phyloP scores from a whole-genome alignment of 1,140 invertebrate species.

The Pentalonia nigronervosa region DNA sequence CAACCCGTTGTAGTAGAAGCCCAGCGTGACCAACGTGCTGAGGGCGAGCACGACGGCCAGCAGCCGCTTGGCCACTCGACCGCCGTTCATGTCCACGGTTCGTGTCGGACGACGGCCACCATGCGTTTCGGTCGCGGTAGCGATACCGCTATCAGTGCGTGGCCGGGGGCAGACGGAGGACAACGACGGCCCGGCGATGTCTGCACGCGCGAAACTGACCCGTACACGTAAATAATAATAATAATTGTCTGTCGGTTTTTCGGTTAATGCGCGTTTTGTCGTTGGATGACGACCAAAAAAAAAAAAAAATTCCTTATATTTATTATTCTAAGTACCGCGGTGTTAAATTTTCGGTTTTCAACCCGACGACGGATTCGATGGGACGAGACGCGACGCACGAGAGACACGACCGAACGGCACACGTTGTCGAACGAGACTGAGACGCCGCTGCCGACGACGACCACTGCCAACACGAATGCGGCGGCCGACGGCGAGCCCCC shows the following conservation, averaged over 20 bases:
- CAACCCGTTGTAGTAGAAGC: conserved; percentile 43
- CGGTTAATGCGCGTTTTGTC: neutral
- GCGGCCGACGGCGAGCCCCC: conserved; percentile 12
- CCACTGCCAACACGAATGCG: neutral
- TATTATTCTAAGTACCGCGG: neutral
- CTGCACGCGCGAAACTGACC: neutral
- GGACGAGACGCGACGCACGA: neutral
- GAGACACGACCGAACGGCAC: conserved; percentile 11
- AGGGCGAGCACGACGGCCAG: conserved; percentile 47
- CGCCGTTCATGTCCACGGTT: conserved; percentile 28
- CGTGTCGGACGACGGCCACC: neutral
- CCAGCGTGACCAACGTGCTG: conserved; percentile 48
- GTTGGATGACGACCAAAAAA: neutral
- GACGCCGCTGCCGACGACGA: neutral
- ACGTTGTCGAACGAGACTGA: conserved; percentile 47
- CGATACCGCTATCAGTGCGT: neutral
- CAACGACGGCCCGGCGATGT: neutral
- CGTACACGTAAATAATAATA: neutral
- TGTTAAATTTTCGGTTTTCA: neutral
- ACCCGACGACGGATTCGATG: neutral
- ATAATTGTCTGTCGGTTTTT: neutral
- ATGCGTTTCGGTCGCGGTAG: neutral
- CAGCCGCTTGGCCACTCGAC: conserved; percentile 51
- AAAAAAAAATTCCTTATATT: too few species aligned
- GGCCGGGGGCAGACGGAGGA: neutral